Evolutionary conservation across 2,113 vertebrate species (phyloP).

Genomic region (Nothoprocta pentlandii): DNA sequence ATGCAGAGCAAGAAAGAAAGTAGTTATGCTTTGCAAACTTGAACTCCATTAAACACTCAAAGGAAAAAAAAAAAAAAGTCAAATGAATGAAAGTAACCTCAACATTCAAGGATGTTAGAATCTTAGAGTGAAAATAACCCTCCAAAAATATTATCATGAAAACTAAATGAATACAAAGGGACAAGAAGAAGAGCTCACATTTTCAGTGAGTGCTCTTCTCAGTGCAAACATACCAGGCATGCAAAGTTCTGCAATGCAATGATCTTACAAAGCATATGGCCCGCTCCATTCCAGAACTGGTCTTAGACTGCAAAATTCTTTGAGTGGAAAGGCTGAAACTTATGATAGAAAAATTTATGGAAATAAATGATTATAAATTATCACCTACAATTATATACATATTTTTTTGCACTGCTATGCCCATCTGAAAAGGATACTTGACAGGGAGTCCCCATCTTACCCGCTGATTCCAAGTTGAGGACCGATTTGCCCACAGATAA

Average conservation of each 20-base stretch:
- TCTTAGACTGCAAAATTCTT: neutral
- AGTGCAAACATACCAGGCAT: neutral
- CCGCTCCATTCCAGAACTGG: neutral
- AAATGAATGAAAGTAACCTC: neutral
- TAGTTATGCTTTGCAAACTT: neutral
- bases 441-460: slow-evolving; percentile 53
- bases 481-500: slow-evolving; percentile 81
- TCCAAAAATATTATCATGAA: neutral
- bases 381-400: neutral
- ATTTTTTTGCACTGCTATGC: neutral
- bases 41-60: neutral
- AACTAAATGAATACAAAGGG: neutral
- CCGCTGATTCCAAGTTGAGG: slow-evolving; percentile 78
- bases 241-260: neutral
- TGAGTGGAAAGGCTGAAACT: neutral
- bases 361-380: neutral
- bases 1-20: neutral
- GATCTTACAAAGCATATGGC: neutral
- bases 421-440: neutral
- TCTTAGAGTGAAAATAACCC: neutral
- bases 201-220: neutral
- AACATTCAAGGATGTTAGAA: neutral
- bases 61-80: no score
- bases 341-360: neutral
- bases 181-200: neutral